A percentile compares a stretch with the other conserved stretches of the same genome.
These are phyloP conservation scores for Drosophila lowei DNA, from an alignment of 1,140 invertebrate genomes.

Conservation along the genomic window DNA sequence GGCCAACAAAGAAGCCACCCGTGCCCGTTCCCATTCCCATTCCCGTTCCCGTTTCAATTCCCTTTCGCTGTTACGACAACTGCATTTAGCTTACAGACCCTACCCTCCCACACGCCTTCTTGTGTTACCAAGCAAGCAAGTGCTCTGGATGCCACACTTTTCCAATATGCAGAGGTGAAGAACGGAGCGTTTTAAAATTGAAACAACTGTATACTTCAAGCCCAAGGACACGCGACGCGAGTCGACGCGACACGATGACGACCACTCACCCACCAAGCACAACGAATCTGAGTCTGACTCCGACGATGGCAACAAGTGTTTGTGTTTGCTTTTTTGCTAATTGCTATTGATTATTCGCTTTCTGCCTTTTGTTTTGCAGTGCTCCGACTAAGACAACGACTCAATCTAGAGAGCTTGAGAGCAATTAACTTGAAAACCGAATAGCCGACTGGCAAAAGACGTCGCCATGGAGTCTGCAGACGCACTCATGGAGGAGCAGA, in stretches of 20 bases:
- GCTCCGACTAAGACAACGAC: conserved; percentile 19
- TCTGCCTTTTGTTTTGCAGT: conserved; percentile 18
- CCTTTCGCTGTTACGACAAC: background rate
- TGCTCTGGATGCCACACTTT: conserved; percentile 57
- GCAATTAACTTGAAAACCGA: conserved; percentile 2
- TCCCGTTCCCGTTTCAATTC: background rate
- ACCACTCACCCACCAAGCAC: background rate
- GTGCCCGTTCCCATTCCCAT: background rate
- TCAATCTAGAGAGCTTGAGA: conserved; percentile 9
- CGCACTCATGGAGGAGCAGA: conserved; percentile 86
- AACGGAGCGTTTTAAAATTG: conserved; percentile 9
- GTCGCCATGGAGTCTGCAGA: conserved; percentile 81
- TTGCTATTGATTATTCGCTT: conserved; percentile 65
- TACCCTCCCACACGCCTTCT: too few relatives aligned
- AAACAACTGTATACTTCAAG: conserved; percentile 14
- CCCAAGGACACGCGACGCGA: conserved; percentile 47
- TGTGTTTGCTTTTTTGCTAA: conserved; percentile 40
- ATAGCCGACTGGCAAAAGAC: conserved; percentile 26
- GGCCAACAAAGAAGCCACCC: conserved; percentile 47
- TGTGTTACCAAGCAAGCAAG: conserved; percentile 12
- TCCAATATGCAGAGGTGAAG: conserved; percentile 38
- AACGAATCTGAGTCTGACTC: background rate
- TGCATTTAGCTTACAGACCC: too few relatives aligned
- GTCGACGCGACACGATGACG: too few relatives aligned
- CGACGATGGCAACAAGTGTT: conserved; percentile 60